A percentile compares a stretch with the other conserved stretches of the same genome.
Evolutionary conservation across 1,140 invertebrate genomes (phyloP).

Genomic region (Samia ricini): DNA sequence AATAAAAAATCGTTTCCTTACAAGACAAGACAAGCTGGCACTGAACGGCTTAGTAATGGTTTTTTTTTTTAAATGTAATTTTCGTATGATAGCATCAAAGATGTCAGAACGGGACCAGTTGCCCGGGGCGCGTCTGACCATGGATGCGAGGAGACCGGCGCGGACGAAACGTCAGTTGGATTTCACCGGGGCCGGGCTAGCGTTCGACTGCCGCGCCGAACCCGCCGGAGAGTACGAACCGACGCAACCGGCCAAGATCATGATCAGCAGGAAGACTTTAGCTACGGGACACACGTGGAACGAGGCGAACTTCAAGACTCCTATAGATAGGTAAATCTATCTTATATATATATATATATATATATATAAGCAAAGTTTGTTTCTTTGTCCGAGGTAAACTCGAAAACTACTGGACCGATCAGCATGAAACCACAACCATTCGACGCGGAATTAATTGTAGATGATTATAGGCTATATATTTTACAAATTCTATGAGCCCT

Average conservation of each 20-base stretch:
- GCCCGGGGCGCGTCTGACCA: constrained; percentile 38
- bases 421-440: no score
- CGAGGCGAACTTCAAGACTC: constrained; percentile 68
- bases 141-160: constrained; percentile 42
- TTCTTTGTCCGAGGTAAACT: no score
- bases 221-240: constrained; percentile 55
- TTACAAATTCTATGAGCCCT: no score
- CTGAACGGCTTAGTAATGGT: no score
- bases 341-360: no score
- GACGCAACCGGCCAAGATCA: constrained; percentile 60
- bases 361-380: no score
- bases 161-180: constrained; percentile 60
- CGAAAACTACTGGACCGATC: no score
- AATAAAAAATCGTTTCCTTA: no score
- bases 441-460: no score
- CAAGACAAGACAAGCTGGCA: no score
- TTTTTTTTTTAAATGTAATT: no score
- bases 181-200: constrained; percentile 55
- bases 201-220: constrained; percentile 45
- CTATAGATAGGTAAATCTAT: constrained; percentile 60
- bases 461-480: no score
- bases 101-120: constrained; percentile 55
- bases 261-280: constrained; percentile 69
- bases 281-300: constrained; percentile 70
- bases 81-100: constrained; percentile 53